Evolutionary conservation across 2,888 invertebrate genomes (phyloP).

Genomic region (Geotrupes spiniger): DNA sequence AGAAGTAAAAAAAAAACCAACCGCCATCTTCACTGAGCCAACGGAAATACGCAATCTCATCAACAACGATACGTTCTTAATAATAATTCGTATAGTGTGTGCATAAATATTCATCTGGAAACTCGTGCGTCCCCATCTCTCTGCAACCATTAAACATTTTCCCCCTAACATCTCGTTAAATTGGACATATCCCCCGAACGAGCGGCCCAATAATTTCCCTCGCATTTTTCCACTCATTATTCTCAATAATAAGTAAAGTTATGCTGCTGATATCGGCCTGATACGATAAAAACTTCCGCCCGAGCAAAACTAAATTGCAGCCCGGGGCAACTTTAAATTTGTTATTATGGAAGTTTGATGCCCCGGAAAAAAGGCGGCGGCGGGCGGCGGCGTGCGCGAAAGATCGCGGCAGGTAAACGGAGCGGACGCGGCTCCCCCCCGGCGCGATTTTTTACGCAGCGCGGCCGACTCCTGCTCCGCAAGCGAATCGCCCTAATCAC

Average conservation of each 20-base stretch:
- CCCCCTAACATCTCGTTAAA: no score
- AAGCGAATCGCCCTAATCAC: slow-evolving; percentile 27
- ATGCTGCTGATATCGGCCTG: slow-evolving; percentile 25
- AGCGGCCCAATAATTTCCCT: not conserved
- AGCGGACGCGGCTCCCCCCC: not conserved
- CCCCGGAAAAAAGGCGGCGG: slow-evolving; percentile 23
- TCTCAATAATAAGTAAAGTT: slow-evolving; percentile 26
- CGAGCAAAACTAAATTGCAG: slow-evolving; percentile 28
- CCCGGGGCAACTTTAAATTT: slow-evolving; percentile 27
- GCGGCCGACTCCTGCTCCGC: slow-evolving; percentile 27
- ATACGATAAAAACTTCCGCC: slow-evolving; percentile 26
- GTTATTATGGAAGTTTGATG: slow-evolving; percentile 26
- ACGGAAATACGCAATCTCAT: no score
- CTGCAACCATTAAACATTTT: no score
- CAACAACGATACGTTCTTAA: no score
- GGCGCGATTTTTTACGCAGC: slow-evolving; percentile 11
- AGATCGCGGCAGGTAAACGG: slow-evolving; percentile 7
- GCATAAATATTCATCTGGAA: no score
- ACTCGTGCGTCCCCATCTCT: no score
- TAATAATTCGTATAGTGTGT: no score
- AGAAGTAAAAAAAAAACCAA: no score
- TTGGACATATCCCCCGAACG: not conserved
- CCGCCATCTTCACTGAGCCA: no score
- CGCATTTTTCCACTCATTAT: not conserved
- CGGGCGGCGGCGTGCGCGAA: slow-evolving; percentile 12